A percentile compares a stretch with the other conserved stretches of the same genome.
Evolutionary conservation across 2,888 invertebrate genomes (phyloP).

Genomic region (Euzetes globulus): DNA sequence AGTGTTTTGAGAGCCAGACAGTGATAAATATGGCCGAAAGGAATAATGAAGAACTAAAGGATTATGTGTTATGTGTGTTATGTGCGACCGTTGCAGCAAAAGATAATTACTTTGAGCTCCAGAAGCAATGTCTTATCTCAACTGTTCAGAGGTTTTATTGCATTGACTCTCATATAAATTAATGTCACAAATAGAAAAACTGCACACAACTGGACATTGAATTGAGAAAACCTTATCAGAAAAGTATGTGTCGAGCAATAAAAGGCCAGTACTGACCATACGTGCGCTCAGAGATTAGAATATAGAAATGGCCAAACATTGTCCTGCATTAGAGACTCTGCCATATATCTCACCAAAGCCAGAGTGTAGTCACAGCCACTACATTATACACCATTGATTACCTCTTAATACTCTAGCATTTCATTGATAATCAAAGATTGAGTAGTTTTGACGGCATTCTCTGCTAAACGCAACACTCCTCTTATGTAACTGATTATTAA

Average conservation of each 20-base stretch:
- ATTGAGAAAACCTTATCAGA: constrained; percentile 28
- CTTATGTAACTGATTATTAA: neutral
- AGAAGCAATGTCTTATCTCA: constrained; percentile 27
- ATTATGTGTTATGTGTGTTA: constrained; percentile 11
- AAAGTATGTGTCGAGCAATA: constrained; percentile 27
- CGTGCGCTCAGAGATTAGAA: constrained; percentile 28
- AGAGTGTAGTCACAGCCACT: constrained; percentile 13
- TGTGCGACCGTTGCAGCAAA: constrained; percentile 15
- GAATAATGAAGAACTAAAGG: constrained; percentile 29
- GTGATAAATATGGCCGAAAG: constrained; percentile 26
- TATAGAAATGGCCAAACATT: constrained; percentile 24
- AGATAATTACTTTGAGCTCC: constrained; percentile 27
- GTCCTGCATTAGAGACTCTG: constrained; percentile 7
- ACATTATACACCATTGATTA: constrained; percentile 30
- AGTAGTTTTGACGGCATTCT: constrained; percentile 9
- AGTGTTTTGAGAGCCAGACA: constrained; percentile 4
- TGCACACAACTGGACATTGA: constrained; percentile 21
- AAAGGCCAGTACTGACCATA: constrained; percentile 18
- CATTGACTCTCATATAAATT: constrained; percentile 31
- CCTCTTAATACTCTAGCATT: constrained; percentile 27
- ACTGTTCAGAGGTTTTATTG: constrained; percentile 31
- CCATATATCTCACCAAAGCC: constrained; percentile 24
- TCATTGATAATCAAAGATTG: constrained; percentile 29
- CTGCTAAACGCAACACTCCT: neutral
- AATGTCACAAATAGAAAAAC: constrained; percentile 27